Evolutionary conservation across 1,140 invertebrate species (phyloP), one percentile per base, ranked within the genome.

Genomic region (Megathymus violae): DNA sequence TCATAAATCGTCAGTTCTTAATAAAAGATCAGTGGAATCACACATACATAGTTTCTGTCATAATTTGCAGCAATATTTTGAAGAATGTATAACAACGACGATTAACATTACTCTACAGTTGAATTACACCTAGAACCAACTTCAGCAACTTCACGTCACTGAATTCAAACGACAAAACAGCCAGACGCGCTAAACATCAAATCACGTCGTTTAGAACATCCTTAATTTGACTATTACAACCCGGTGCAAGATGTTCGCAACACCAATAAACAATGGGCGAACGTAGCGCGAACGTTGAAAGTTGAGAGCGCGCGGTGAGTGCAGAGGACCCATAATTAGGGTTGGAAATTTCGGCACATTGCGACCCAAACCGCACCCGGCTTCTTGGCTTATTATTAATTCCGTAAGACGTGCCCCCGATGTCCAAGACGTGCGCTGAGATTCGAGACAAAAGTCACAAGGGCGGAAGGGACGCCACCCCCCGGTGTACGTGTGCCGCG

Each of bases 371-470:
- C 88, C 88, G 72, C 88, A 89, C 69, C 82, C 87, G 78, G 79
- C 83, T 82, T 82, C 86, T 88, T 88, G 86, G 86, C 86, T 89
- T 90, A 90, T 90, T 90, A 90, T 90, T 89, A 90, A 90, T 90
- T 90, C 88, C 72, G 86, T 88, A 90, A 90, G 88, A 90, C 86
- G 86, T 88, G 88, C 81, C 83, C 88, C 85, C 88, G 88, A 90
- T 90, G 88, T 90, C 88, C 88, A 85, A 87, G 86, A 89, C 88
- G 88, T 90, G 88, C 74, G 82, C 88, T 50, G 86, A 88, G 88
- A 90, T 90, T 90, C 81, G 78, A 87, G 82, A 88, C 85, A 88
- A 90, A 90, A 90, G 85, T 88, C 86, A 83, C 72, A 63, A 74
- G 75, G 78, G 77, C 73, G 76, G 80, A 82, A 83, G 76, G 75